phyloP scores from a whole-genome alignment of 2,888 invertebrate species.

The Andrena trimmerana region DNA sequence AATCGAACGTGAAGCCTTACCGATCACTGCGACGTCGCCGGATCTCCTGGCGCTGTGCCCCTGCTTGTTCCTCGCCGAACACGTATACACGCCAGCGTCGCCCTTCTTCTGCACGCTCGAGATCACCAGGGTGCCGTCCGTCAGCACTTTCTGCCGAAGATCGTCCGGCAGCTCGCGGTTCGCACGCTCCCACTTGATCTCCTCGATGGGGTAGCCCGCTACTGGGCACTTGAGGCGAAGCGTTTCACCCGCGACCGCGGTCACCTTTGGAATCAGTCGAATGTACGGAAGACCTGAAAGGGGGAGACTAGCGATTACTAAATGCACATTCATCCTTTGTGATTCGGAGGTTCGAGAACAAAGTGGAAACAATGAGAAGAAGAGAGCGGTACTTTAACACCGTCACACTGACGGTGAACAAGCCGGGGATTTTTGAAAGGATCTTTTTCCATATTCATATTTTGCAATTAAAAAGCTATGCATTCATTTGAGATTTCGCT shows the following conservation, averaged over 20 bases:
- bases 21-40: conserved; percentile 92
- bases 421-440: too few species aligned
- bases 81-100: conserved; percentile 93
- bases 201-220: conserved; percentile 93
- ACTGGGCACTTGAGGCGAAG: conserved; percentile 92
- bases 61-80: conserved; percentile 92
- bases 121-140: conserved; percentile 91
- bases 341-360: background rate
- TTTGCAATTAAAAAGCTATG: background rate
- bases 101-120: conserved; percentile 91
- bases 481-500: background rate
- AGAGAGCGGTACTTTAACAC: too few species aligned
- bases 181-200: conserved; percentile 92
- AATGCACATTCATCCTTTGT: too few species aligned
- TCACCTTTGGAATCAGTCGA: conserved; percentile 92
- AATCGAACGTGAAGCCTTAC: conserved; percentile 86
- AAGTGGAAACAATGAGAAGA: background rate
- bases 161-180: conserved; percentile 92
- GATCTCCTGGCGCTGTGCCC: conserved; percentile 91
- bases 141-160: conserved; percentile 90
- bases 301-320: too few species aligned
- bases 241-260: conserved; percentile 92
- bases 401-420: too few species aligned
- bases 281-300: conserved; percentile 91
- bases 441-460: background rate